A percentile compares a stretch with the other conserved stretches of the same genome.
Conservation (phyloP, 30 jellyfish, hydroid and myxozoan genomes). For the Aurelia coerulea region DNA sequence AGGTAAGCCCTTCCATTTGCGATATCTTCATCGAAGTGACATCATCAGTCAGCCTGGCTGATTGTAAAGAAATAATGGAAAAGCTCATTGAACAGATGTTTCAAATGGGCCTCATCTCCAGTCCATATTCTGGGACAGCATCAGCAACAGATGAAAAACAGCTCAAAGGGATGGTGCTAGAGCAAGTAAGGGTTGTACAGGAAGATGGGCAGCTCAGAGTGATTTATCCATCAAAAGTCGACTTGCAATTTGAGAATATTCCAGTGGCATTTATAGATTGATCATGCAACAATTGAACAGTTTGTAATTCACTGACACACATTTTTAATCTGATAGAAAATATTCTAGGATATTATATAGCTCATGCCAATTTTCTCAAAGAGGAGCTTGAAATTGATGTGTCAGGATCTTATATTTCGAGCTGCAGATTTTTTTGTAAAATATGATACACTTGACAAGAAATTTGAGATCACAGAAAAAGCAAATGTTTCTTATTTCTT, state of each 20-base stretch:
- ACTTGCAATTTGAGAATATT: constrained; percentile 56
- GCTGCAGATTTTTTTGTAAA: no score
- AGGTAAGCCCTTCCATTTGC: constrained; percentile 68
- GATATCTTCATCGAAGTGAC: constrained; percentile 84
- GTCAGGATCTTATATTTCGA: no score
- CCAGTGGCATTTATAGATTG: constrained; percentile 62
- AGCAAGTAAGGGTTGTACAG: constrained; percentile 74
- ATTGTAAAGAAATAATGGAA: constrained; percentile 81
- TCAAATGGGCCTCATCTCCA: constrained; percentile 64
- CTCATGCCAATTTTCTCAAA: no score
- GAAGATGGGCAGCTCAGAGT: constrained; percentile 74
- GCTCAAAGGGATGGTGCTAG: constrained; percentile 63
- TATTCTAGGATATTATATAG: no score
- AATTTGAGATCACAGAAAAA: no score
- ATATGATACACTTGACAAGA: no score
- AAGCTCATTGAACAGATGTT: constrained; percentile 70
- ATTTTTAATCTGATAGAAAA: no score
- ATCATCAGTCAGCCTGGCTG: constrained; percentile 84
- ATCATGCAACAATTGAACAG: neutral
- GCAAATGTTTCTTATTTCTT: no score
- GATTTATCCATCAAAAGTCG: constrained; percentile 81
- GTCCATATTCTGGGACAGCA: constrained; percentile 41
- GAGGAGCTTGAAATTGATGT: no score
- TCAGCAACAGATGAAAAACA: constrained; percentile 9
- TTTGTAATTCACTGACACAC: neutral